These are phyloP conservation scores for Hydroisotoma schaefferi DNA, from an alignment of 2,888 invertebrate species.

Conservation along the genomic window DNA sequence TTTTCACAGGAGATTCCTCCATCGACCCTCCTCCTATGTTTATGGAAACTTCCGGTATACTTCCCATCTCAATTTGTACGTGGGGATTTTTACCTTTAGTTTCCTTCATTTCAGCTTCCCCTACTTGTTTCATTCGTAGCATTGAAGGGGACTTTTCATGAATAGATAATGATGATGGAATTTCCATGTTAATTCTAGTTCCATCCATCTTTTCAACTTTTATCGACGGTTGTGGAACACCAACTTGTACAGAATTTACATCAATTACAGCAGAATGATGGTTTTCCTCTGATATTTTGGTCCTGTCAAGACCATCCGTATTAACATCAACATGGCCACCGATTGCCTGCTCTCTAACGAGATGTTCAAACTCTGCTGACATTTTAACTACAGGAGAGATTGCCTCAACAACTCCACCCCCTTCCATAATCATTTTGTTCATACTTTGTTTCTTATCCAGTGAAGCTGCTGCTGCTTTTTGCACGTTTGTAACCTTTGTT, in stretches of 20 bases:
- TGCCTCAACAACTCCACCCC: constrained; percentile 37
- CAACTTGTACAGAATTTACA: constrained; percentile 32
- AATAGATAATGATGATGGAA: constrained; percentile 13
- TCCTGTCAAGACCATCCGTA: constrained; percentile 2
- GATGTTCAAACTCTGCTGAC: constrained; percentile 36
- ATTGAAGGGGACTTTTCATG: constrained; percentile 31
- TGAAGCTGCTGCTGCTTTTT: constrained; percentile 27
- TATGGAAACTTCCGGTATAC: constrained; percentile 24
- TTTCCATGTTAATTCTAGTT: constrained; percentile 11
- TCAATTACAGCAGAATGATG: constrained; percentile 30
- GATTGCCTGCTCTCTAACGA: constrained; percentile 13
- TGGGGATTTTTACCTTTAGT: constrained; percentile 8
- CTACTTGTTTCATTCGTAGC: constrained; percentile 21
- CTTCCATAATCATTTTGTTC: too few species aligned
- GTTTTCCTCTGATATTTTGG: background rate
- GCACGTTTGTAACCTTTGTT: constrained; percentile 33
- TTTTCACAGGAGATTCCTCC: constrained; percentile 16
- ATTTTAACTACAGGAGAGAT: constrained; percentile 46
- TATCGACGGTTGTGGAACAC: constrained; percentile 27
- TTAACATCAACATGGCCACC: background rate
- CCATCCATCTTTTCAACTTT: constrained; percentile 19
- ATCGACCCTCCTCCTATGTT: constrained; percentile 11
- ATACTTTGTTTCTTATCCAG: background rate
- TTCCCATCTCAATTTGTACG: constrained; percentile 30
- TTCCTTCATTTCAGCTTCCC: constrained; percentile 8